phyloP scores from a whole-genome alignment of 2,797 vertebrate genomes.

The Tadarida brasiliensis region DNA sequence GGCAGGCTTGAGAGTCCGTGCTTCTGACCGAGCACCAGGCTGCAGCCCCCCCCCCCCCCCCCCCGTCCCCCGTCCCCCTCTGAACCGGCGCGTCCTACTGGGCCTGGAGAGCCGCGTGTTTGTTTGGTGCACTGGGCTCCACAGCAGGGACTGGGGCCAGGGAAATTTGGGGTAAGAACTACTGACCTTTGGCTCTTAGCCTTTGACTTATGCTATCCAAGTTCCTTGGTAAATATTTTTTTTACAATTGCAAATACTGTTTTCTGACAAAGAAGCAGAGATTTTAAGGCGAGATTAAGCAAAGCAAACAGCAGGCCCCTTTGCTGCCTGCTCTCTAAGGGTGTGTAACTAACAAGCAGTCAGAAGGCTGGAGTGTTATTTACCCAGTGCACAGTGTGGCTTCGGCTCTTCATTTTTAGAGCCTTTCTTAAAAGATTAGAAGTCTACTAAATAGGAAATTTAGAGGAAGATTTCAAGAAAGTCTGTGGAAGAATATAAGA shows the following conservation, averaged over 20 bases:
- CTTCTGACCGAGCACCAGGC: not conserved
- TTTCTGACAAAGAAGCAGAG: conserved; percentile 81
- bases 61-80: conserved; percentile 13
- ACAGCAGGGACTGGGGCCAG: conserved; percentile 70
- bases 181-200: conserved; percentile 79
- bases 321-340: conserved; percentile 74
- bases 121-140: conserved; percentile 72
- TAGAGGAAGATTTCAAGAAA: conserved; percentile 66
- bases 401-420: conserved; percentile 72
- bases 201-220: conserved; percentile 71
- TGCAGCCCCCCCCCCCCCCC: not conserved
- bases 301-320: conserved; percentile 74
- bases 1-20: not conserved
- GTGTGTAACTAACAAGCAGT: conserved; percentile 74
- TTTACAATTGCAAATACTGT: conserved; percentile 85
- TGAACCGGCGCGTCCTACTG: conserved; percentile 39
- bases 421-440: conserved; percentile 76
- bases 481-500: conserved; percentile 29
- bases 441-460: conserved; percentile 53
- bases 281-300: conserved; percentile 80
- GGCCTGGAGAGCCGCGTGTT: conserved; percentile 53
- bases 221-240: conserved; percentile 78
- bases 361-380: conserved; percentile 74
- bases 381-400: conserved; percentile 60
- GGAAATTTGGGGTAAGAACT: conserved; percentile 79